Evolutionary conservation across 2,797 vertebrate species (phyloP).

Genomic region (Arrhamphus sclerolepis): DNA sequence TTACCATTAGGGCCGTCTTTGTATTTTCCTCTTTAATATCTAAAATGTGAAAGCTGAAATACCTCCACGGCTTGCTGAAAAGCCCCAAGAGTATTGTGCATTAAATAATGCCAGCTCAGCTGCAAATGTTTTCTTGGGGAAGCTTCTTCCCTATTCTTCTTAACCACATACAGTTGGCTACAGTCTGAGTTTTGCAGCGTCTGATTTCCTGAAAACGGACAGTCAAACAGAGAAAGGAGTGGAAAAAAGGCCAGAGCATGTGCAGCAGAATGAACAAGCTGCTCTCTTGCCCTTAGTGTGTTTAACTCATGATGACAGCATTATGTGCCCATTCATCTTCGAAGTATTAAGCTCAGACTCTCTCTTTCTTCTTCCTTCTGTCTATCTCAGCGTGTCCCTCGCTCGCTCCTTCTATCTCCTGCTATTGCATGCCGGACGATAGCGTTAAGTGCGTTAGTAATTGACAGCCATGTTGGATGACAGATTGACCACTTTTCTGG

Average conservation of each 20-base stretch:
- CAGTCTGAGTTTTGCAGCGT: slow-evolving; percentile 51
- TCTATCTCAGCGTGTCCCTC: slow-evolving; percentile 41
- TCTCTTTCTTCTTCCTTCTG: slow-evolving; percentile 42
- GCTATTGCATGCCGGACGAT: slow-evolving; percentile 47
- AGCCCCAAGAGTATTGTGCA: slow-evolving; percentile 69
- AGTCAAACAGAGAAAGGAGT: slow-evolving; percentile 15
- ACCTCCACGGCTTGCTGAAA: slow-evolving; percentile 72
- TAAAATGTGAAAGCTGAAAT: slow-evolving; percentile 74
- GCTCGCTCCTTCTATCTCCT: slow-evolving; percentile 53
- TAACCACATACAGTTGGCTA: slow-evolving; percentile 67
- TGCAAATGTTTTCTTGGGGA: slow-evolving; percentile 72
- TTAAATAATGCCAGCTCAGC: slow-evolving; percentile 73
- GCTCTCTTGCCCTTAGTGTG: slow-evolving; percentile 57
- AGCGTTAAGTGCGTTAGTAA: slow-evolving; percentile 73
- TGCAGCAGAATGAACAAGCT: slow-evolving; percentile 56
- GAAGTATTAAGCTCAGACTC: slow-evolving; percentile 64
- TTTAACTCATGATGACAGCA: slow-evolving; percentile 76
- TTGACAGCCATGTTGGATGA: slow-evolving; percentile 73
- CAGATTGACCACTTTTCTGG: slow-evolving; percentile 75
- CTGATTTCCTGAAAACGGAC: slow-evolving; percentile 36
- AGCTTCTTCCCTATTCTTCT: slow-evolving; percentile 69
- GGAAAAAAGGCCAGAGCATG: slow-evolving; percentile 43
- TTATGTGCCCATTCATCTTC: slow-evolving; percentile 77
- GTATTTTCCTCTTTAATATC: slow-evolving; percentile 46
- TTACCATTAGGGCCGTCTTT: slow-evolving; percentile 30